These are phyloP conservation scores for Barypeithes pellucidus DNA, from an alignment of 2,888 invertebrate genomes.

Conservation along the genomic window DNA sequence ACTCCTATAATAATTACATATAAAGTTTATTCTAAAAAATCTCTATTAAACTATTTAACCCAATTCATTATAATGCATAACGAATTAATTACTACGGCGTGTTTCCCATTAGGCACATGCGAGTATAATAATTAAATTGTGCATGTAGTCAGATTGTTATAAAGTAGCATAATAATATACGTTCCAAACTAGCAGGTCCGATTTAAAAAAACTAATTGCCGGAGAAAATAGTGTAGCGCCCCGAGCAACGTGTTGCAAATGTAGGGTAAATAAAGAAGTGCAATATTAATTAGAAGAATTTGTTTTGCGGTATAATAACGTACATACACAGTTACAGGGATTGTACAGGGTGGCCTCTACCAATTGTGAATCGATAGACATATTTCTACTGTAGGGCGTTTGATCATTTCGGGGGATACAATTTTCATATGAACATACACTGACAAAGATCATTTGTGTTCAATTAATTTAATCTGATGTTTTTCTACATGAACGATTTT, in stretches of 20 bases:
- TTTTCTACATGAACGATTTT: too few species aligned
- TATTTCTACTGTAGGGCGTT: too few species aligned
- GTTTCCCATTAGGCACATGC: conserved; percentile 19
- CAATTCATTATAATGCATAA: conserved; percentile 18
- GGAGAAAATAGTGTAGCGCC: background rate
- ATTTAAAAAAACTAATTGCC: conserved; percentile 27
- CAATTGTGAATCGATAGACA: too few species aligned
- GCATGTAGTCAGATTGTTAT: conserved; percentile 22
- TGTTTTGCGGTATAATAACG: background rate
- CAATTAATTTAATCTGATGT: too few species aligned
- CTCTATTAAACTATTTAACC: conserved; percentile 5
- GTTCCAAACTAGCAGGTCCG: conserved; percentile 16
- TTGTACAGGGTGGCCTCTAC: too few species aligned
- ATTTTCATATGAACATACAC: too few species aligned
- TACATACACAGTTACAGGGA: background rate
- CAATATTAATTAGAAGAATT: conserved; percentile 37
- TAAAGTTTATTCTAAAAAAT: background rate
- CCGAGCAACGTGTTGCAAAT: conserved; percentile 22
- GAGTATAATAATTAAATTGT: conserved; percentile 41
- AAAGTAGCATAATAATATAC: conserved; percentile 42
- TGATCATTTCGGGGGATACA: too few species aligned
- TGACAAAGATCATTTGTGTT: too few species aligned
- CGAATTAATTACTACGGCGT: conserved; percentile 32
- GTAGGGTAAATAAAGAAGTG: conserved; percentile 33
- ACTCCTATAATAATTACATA: too few species aligned